These are phyloP conservation scores for Azorinus chamasolen DNA, from an alignment of 2,888 invertebrate species.

Conservation along the genomic window DNA sequence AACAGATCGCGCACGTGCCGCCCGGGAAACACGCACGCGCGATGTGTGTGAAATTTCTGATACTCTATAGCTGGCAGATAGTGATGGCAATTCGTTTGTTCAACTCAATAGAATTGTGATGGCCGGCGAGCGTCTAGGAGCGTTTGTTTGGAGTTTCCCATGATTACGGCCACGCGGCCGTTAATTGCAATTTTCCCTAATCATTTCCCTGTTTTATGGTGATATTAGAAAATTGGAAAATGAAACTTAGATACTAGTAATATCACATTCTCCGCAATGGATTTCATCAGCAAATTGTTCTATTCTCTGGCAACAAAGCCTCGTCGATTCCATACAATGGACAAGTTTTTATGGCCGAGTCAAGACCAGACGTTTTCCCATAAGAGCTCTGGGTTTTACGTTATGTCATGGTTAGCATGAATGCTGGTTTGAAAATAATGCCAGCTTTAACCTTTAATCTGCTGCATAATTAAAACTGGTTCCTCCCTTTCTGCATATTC, in stretches of 20 bases:
- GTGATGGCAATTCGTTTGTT: not conserved
- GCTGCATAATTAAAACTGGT: too few species aligned
- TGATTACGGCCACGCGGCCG: conserved; percentile 38
- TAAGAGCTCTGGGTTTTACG: too few species aligned
- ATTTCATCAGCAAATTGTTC: conserved; percentile 17
- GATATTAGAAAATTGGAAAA: conserved; percentile 56
- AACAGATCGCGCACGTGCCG: conserved; percentile 53
- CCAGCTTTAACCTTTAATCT: too few species aligned
- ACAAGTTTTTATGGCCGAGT: too few species aligned
- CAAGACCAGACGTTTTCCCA: too few species aligned
- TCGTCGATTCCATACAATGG: too few species aligned
- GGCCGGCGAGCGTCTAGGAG: conserved; percentile 12
- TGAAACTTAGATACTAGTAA: conserved; percentile 20
- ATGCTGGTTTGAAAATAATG: too few species aligned
- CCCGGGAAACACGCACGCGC: conserved; percentile 42
- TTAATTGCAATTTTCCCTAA: conserved; percentile 61
- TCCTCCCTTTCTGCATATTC: too few species aligned
- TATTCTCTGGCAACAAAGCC: not conserved
- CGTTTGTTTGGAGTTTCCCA: conserved; percentile 55
- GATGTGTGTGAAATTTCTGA: conserved; percentile 13
- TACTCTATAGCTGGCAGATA: conserved; percentile 1
- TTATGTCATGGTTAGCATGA: too few species aligned
- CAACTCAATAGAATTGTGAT: conserved; percentile 16
- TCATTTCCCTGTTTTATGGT: conserved; percentile 52
- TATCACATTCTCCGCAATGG: not conserved